Base-by-base conservation (phyloP, 2,888 invertebrate species). In the Priocnemis perturbator region DNA sequence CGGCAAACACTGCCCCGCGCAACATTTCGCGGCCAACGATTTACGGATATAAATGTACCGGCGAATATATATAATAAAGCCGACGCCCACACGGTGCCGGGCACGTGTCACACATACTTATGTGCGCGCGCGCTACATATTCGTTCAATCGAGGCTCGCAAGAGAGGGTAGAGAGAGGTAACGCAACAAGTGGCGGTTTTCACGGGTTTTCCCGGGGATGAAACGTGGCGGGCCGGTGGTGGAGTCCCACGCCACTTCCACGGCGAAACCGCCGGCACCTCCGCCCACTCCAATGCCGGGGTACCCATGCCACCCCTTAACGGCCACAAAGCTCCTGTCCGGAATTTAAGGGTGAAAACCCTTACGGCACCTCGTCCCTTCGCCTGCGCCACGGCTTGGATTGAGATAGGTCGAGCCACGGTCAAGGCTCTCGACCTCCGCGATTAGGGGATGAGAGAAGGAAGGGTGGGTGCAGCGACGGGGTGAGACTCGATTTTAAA, bases 181-280 rank as follows among this genome's bases (percentile, higher is more conserved):
- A 84, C 77, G 89, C 89, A 89, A 89, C 89, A 89, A 89, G 89
- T 89, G 89, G 88, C 83, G 86, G 88, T 88, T 89, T 88, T 89
- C 89, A 87, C 87, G 87, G 88, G 84, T 88, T 89, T 89, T 89
- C 87, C 87, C 83, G 80, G 85, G 86, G 84, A 85, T 85, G 86
- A 87, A 87, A 86, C 85, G 86, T 81, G 79, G 71, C 77, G 79
- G 73, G 76, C 79, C 77, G 79, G 63, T 60, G 79, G 73, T 77
- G 74, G 78, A 81, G 83, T 82, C 81, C 73, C 82, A 81, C 78
- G 78, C 82, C 75, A 67, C 78, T 79, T 77, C 79, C 75, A 78
- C 77, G 74, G 77, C 73, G 76, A 81, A 81, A 81, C 81, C 81
- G 69, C 76, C 74, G 76, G 71, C 76, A 65, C 66, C 69, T 53